Conservation (phyloP, 1,140 invertebrate genomes). For the Heterodera carotae region DNA sequence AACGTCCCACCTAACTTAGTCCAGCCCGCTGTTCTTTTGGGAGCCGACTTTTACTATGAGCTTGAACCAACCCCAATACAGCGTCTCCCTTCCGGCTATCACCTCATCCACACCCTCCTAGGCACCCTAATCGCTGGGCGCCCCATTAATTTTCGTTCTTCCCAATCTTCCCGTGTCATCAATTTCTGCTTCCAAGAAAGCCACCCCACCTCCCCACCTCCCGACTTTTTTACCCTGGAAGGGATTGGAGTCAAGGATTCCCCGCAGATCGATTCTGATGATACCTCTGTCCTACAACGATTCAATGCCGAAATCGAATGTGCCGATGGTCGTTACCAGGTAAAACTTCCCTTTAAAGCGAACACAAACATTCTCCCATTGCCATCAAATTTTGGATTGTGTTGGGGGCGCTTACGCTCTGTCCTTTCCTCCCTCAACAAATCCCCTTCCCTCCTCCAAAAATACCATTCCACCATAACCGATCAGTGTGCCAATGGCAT, state of each 20-base stretch:
- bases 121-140: background rate
- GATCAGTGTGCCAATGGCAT: constrained; percentile 2
- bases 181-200: background rate
- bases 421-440: background rate
- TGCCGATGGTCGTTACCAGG: constrained; percentile 7
- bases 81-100: background rate
- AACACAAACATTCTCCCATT: background rate
- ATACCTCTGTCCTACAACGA: background rate
- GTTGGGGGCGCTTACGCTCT: background rate
- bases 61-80: background rate
- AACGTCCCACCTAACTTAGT: background rate
- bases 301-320: background rate
- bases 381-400: constrained; percentile 10
- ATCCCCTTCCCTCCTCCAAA: background rate
- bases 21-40: background rate
- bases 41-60: constrained; percentile 2
- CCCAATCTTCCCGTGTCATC: background rate
- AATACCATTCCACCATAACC: constrained; percentile 15
- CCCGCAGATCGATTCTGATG: background rate
- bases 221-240: constrained; percentile 7
- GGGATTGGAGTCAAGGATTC: background rate
- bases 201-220: background rate
- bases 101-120: background rate
- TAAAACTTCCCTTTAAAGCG: background rate
- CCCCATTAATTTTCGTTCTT: background rate